Evolutionary conservation across 2,797 vertebrate species (phyloP), one percentile per base, ranked within the genome.

Genomic region (Crocodylus rhombifer): DNA sequence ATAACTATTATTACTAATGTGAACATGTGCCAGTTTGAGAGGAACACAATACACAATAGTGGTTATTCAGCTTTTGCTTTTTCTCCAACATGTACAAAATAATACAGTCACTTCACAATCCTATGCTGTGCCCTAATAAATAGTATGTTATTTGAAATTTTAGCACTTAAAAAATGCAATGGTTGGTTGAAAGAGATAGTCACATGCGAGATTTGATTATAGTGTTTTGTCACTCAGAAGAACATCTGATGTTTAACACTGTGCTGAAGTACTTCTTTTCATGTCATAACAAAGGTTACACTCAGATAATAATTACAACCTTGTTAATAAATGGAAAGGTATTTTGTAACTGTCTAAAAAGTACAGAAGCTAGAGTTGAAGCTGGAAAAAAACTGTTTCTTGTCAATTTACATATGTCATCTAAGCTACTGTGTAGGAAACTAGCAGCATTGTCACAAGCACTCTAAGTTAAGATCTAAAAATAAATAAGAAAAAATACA

Each of bases 291-390:
- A 96, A 96, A 96, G 28, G 77, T 83, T 96, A 88, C 91, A 91
- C 95, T 95, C 87, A 91, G 79, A 92, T 81, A 80, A 78, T 97
- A 97, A 97, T 97, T 97, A 80, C 88, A 94, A 86, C 84, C 75
- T 93, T 96, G 81, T 67, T 82, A 93, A 90, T 71, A 87, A 93
- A 95, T 93, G 20, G 55, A 89, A 95, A 95, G 83, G 55, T 26
- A 4, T 77, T 92, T 95, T 92, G 81, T 84, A 96, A 88, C 88
- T 86, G 81, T 76, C 69, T 93, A 84, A 57, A 91, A 91, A 90
- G 90, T 87, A 93, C 61, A 78, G 80, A 86, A 93, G 71, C 33
- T 20, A 79, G 36, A 77, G 56, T 60, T 0, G 1, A 91, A 91
- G 69, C 69, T 25, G 83, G 67, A 79, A 92, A 74, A 33, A 79